Conservation (phyloP, 2,797 vertebrate species). For the Melopsittacus undulatus region DNA sequence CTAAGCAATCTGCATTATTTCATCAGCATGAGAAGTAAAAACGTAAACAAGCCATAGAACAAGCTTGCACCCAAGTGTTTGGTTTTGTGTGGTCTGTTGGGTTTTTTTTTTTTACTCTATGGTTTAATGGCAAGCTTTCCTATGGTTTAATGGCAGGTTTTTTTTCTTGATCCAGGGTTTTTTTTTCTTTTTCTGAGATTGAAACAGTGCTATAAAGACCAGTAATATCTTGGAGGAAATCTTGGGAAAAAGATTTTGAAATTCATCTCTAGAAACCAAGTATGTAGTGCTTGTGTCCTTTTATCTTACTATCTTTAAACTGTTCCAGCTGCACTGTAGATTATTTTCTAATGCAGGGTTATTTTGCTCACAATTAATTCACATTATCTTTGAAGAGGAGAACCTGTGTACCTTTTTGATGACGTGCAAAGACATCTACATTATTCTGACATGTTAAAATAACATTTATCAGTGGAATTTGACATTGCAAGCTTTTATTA, state of each 20-base stretch:
- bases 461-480: neutral
- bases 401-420: neutral
- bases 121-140: neutral
- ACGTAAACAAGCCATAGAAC: neutral
- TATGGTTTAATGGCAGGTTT: neutral
- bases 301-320: neutral
- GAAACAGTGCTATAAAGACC: neutral
- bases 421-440: neutral
- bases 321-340: neutral
- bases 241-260: neutral
- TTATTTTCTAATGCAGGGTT: neutral
- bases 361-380: neutral
- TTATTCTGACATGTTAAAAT: neutral
- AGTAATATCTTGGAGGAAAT: neutral
- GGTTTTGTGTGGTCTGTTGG: neutral
- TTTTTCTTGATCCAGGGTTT: neutral
- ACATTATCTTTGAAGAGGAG: neutral
- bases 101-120: neutral
- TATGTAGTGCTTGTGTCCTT: neutral
- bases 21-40: neutral
- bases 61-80: neutral
- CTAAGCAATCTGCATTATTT: conserved; percentile 32
- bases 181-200: neutral
- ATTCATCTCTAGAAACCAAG: neutral
- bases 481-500: neutral